Evolutionary conservation across 2,113 vertebrate species (phyloP).

Genomic region (Pachyramphus minor): DNA sequence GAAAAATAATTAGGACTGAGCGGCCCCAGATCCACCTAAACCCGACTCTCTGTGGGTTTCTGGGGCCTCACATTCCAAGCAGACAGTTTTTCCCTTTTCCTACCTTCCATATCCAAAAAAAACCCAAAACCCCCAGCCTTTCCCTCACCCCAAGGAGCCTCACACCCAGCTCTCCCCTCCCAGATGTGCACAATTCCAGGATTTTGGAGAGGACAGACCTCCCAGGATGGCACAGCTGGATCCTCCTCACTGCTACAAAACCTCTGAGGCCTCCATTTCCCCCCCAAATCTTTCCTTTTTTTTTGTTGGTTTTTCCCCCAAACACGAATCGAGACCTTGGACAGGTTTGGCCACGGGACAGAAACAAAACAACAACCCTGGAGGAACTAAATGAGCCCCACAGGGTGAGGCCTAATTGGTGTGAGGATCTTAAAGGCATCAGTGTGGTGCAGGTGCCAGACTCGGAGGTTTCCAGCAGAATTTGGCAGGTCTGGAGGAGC

Average conservation of each 20-base stretch:
- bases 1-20: not conserved
- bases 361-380: not conserved
- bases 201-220: not conserved
- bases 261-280: not conserved
- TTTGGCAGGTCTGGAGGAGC: not conserved
- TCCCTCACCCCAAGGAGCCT: not conserved
- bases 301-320: not conserved
- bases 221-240: not conserved
- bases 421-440: not conserved
- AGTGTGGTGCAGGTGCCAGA: fast-evolving
- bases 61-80: not conserved
- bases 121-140: not conserved
- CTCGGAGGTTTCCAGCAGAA: not conserved
- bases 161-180: not conserved
- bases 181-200: not conserved
- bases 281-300: not conserved
- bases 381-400: not conserved
- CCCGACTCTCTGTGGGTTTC: not conserved
- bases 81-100: not conserved
- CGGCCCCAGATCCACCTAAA: not conserved
- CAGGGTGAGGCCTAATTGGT: not conserved
- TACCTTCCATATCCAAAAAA: not conserved
- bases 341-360: not conserved
- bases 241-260: not conserved
- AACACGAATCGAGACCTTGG: not conserved